Percentiles rank a stretch among this genome's conserved stretches.
phyloP scores from a whole-genome alignment of 2,113 vertebrate genomes.

The Bos indicus region DNA sequence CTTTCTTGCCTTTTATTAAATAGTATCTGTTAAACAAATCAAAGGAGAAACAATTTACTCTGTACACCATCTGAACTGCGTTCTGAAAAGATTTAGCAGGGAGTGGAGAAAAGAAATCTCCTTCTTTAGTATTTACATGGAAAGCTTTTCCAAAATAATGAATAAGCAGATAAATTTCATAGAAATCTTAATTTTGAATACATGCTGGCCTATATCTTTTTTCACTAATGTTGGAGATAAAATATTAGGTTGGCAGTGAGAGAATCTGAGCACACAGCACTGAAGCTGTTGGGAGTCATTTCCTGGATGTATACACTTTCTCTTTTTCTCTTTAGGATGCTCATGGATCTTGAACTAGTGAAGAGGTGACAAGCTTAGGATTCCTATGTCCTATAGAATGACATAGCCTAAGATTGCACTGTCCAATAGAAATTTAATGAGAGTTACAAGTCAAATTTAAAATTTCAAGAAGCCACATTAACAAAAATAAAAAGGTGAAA shows the following conservation, averaged over 20 bases:
- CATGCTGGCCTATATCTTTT: not conserved
- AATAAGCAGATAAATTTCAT: not conserved
- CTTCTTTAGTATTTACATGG: not conserved
- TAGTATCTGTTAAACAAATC: not conserved
- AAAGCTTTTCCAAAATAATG: not conserved
- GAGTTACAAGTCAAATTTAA: not conserved
- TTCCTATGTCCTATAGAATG: not conserved
- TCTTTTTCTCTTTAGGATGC: not conserved
- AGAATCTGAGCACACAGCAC: not conserved
- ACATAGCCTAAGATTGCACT: not conserved
- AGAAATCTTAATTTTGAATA: not conserved
- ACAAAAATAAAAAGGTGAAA: not conserved
- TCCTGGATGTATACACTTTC: not conserved
- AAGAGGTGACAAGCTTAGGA: not conserved
- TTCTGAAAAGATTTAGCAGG: not conserved
- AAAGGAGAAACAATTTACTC: not conserved
- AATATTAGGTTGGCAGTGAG: not conserved
- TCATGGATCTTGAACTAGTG: not conserved
- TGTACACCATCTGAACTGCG: not conserved
- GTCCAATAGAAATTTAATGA: not conserved
- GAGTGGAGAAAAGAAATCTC: not conserved
- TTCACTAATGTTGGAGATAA: not conserved
- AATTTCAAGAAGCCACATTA: not conserved
- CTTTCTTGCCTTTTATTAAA: not conserved
- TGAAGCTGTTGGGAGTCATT: not conserved